Percentiles rank a stretch among this genome's conserved stretches.
phyloP scores from a whole-genome alignment of 1,140 invertebrate genomes.

The Drosophila neocordata region DNA sequence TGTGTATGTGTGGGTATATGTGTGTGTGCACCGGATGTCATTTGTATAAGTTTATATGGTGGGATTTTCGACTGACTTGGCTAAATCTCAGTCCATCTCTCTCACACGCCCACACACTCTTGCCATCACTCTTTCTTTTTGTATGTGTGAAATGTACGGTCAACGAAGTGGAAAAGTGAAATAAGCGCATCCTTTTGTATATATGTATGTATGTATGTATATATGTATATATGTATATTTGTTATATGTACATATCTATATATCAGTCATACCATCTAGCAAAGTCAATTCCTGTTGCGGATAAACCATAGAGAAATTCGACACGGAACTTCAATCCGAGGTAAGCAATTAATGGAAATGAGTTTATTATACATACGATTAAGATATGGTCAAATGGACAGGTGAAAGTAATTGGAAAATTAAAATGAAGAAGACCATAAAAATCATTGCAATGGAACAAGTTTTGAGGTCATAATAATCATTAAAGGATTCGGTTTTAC shows the following conservation, averaged over 20 bases:
- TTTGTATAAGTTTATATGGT: slow-evolving; percentile 71
- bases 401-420: slow-evolving; percentile 3
- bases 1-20: slow-evolving; percentile 12
- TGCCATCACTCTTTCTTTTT: neutral
- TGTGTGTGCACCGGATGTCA: slow-evolving; percentile 60
- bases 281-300: neutral
- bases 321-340: neutral
- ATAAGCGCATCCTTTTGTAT: slow-evolving; percentile 60
- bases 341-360: slow-evolving; percentile 12
- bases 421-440: neutral
- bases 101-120: neutral
- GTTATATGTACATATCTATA: slow-evolving; percentile 11
- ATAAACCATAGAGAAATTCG: neutral
- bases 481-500: too few relatives aligned
- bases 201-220: neutral
- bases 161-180: slow-evolving; percentile 62
- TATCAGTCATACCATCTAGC: slow-evolving; percentile 10
- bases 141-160: slow-evolving; percentile 39
- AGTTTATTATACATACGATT: slow-evolving; percentile 18
- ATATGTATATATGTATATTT: neutral
- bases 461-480: neutral
- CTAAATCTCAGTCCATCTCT: slow-evolving; percentile 5
- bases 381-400: slow-evolving; percentile 12
- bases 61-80: slow-evolving; percentile 56
- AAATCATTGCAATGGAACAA: neutral